Evolutionary conservation across 2,888 invertebrate species (phyloP).

Genomic region (Antheraea yamamai): DNA sequence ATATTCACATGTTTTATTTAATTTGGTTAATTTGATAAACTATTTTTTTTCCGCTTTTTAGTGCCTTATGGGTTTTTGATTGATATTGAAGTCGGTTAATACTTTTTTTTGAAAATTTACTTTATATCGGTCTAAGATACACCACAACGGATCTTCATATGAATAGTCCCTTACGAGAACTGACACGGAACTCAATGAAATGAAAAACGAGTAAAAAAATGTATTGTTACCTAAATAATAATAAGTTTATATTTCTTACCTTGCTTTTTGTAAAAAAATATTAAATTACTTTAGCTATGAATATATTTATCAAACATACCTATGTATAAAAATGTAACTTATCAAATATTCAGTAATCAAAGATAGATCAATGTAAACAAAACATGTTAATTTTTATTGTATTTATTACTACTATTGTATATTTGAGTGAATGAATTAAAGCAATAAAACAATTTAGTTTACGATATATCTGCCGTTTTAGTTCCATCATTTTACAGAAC

Average conservation of each 20-base stretch:
- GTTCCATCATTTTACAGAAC: conserved; percentile 12
- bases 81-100: no score
- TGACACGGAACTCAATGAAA: no score
- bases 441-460: conserved; percentile 23
- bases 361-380: conserved; percentile 6
- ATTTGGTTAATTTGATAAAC: no score
- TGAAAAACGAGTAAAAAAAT: no score
- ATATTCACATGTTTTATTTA: no score
- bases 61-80: no score
- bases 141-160: no score
- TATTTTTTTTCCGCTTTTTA: no score
- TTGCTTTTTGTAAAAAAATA: not conserved
- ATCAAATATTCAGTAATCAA: not conserved
- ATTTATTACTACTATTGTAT: conserved; percentile 4
- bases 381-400: conserved; percentile 9
- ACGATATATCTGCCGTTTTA: conserved; percentile 18
- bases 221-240: no score
- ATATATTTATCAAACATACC: not conserved
- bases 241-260: not conserved
- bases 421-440: conserved; percentile 16
- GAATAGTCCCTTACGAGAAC: no score
- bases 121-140: no score
- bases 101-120: no score
- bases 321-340: not conserved
- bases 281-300: not conserved